Percentiles rank a stretch among this genome's conserved stretches.
Evolutionary conservation across 2,888 invertebrate genomes (phyloP).

Genomic region (Stenchaetothrips biformis): DNA sequence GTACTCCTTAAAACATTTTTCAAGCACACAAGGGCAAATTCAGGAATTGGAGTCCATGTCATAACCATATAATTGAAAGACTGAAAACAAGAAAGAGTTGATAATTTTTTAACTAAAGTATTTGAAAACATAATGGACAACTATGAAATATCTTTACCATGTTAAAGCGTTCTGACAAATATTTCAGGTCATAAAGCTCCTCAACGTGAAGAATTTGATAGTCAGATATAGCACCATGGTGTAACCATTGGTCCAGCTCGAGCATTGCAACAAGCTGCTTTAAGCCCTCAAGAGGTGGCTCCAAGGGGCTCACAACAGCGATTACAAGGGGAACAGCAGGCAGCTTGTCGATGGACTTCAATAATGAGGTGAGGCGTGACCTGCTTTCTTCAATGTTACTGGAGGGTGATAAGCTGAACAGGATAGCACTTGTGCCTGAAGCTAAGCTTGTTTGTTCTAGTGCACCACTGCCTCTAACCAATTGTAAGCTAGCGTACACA

Average conservation of each 20-base stretch:
- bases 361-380: neutral
- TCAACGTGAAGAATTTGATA: conserved; percentile 12
- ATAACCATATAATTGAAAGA: neutral
- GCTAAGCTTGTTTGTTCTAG: neutral
- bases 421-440: neutral
- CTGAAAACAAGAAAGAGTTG: neutral
- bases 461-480: neutral
- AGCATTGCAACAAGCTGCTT: neutral
- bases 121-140: neutral
- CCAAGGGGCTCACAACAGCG: neutral
- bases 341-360: neutral
- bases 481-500: neutral
- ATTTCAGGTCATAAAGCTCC: neutral
- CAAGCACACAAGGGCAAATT: neutral
- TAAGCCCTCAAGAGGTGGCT: neutral
- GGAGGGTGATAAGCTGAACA: neutral
- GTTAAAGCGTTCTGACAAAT: neutral
- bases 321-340: neutral
- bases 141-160: neutral
- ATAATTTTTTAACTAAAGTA: neutral
- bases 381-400: neutral
- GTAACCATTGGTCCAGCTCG: neutral
- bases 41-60: conserved; percentile 1
- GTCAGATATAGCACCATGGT: neutral
- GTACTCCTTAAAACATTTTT: conserved; percentile 7